These are phyloP conservation scores for Melanotus villosus DNA, from an alignment of 2,888 invertebrate genomes.

Conservation along the genomic window DNA sequence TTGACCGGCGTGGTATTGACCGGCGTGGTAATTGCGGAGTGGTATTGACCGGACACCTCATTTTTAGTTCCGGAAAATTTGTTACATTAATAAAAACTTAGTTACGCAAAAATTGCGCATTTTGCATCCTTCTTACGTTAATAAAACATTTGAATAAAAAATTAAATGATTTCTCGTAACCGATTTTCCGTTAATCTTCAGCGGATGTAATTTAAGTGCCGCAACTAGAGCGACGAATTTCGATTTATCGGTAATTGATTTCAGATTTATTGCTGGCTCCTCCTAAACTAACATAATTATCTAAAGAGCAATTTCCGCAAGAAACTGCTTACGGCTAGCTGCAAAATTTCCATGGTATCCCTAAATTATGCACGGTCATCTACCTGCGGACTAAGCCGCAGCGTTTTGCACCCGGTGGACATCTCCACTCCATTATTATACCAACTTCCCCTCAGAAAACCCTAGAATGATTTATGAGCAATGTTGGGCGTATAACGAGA, in stretches of 20 bases:
- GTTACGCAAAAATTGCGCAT: too few relatives aligned
- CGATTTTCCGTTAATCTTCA: too few relatives aligned
- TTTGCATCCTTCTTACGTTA: too few relatives aligned
- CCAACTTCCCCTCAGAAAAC: slow-evolving; percentile 31
- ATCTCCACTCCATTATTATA: slow-evolving; percentile 27
- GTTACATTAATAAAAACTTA: not conserved
- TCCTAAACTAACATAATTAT: slow-evolving; percentile 12
- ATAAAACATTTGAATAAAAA: too few relatives aligned
- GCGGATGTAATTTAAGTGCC: too few relatives aligned
- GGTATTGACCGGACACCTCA: too few relatives aligned
- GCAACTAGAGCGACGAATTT: too few relatives aligned
- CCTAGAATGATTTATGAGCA: slow-evolving; percentile 39
- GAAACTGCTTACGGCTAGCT: slow-evolving; percentile 21
- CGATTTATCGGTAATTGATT: too few relatives aligned
- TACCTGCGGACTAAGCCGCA: slow-evolving; percentile 34
- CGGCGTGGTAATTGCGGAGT: too few relatives aligned
- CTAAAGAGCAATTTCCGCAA: slow-evolving; percentile 17
- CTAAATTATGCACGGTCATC: slow-evolving; percentile 35
- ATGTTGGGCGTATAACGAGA: slow-evolving; percentile 36
- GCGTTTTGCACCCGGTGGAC: slow-evolving; percentile 31
- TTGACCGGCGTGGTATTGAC: too few relatives aligned
- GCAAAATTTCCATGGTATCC: slow-evolving; percentile 22
- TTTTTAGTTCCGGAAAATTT: not conserved
- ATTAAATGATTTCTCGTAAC: too few relatives aligned
- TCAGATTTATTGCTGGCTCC: too few relatives aligned